A percentile compares a stretch with the other conserved stretches of the same genome.
Conservation (phyloP, 2,113 vertebrate species). For the Seriola quinqueradiata region DNA sequence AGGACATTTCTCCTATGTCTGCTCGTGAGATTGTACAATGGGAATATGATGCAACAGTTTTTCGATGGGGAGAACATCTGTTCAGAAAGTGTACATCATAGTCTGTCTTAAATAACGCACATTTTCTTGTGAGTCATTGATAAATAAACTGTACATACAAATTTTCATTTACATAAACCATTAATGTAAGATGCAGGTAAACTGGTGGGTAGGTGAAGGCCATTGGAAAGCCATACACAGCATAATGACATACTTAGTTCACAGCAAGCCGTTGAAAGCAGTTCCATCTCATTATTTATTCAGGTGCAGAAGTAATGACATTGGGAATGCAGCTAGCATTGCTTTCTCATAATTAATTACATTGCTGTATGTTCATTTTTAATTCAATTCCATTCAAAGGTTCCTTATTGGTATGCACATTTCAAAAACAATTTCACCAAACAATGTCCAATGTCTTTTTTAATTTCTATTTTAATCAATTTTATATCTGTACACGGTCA, state of each 20-base stretch:
- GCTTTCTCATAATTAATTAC: conserved; percentile 8
- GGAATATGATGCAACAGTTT: background rate
- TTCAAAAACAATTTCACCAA: too few relatives aligned
- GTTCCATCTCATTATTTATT: conserved; percentile 5
- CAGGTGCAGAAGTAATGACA: background rate
- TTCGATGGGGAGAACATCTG: conserved; percentile 32
- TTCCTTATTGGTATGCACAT: too few relatives aligned
- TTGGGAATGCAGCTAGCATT: background rate
- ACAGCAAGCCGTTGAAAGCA: background rate
- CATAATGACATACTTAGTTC: conserved; percentile 29
- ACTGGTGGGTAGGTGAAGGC: conserved; percentile 15
- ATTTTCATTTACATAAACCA: conserved; percentile 49
- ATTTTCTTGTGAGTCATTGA: conserved; percentile 24
- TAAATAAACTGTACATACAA: background rate
- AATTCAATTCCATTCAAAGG: too few relatives aligned
- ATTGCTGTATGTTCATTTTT: background rate
- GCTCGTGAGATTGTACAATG: background rate
- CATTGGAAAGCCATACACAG: background rate
- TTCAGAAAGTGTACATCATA: conserved; percentile 24
- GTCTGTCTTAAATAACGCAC: conserved; percentile 17
- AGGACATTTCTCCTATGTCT: conserved; percentile 8
- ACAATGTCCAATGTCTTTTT: too few relatives aligned
- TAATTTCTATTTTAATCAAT: too few relatives aligned
- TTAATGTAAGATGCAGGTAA: conserved; percentile 15
- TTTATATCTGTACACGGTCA: too few relatives aligned